Percentiles rank a stretch among this genome's conserved stretches.
These are phyloP conservation scores for Cheilosia pagana DNA, from an alignment of 2,888 invertebrate species.

Conservation along the genomic window DNA sequence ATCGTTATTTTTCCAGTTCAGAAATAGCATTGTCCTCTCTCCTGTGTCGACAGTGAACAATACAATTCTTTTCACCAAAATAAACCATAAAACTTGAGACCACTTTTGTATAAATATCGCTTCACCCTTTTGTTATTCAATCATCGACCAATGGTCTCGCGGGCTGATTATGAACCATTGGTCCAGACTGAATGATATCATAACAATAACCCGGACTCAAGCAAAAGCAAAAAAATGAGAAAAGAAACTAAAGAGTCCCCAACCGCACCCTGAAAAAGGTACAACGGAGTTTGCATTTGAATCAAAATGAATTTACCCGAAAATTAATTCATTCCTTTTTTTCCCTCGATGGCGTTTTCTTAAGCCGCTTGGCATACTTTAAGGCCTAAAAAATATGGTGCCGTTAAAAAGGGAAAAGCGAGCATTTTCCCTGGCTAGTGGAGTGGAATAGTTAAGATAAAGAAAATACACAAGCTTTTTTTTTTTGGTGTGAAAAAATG, in stretches of 20 bases:
- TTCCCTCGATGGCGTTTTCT: conserved; percentile 1
- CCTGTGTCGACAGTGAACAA: no score
- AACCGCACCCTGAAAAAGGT: conserved; percentile 7
- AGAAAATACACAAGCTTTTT: conserved; percentile 12
- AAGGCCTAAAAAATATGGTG: conserved; percentile 30
- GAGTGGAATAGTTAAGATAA: conserved; percentile 64
- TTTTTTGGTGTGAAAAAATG: conserved; percentile 25
- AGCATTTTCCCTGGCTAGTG: conserved; percentile 36
- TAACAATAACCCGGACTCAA: conserved; percentile 18
- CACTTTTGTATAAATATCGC: conserved; percentile 2
- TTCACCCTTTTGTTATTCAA: conserved; percentile 44
- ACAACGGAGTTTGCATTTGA: conserved; percentile 19
- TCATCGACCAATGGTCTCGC: conserved; percentile 39
- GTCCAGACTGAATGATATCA: conserved; percentile 52
- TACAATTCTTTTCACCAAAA: no score
- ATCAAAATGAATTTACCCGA: conserved; percentile 28
- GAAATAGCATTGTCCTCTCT: no score
- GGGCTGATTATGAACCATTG: conserved; percentile 55
- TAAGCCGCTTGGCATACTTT: not conserved
- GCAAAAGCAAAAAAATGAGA: not conserved
- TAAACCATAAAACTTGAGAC: no score
- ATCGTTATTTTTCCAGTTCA: no score
- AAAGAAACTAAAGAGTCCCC: not conserved
- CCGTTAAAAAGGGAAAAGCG: conserved; percentile 13
- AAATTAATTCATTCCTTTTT: conserved; percentile 52